Evolutionary conservation across 2,888 invertebrate species (phyloP), one percentile per base, ranked within the genome.

Genomic region (Phrixothrix hirtus): DNA sequence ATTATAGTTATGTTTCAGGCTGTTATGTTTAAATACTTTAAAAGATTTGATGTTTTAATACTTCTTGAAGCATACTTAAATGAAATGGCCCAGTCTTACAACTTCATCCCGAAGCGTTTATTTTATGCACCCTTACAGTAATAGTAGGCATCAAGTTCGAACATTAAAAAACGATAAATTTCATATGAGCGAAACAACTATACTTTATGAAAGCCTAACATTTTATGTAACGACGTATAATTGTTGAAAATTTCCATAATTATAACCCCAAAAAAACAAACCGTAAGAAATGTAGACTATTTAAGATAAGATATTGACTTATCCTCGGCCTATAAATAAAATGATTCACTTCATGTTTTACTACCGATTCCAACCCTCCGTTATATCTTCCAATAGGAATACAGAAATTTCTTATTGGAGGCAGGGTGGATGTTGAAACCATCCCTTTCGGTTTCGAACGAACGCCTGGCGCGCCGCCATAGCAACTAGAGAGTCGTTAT

Each of bases 211-310:
- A 21, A 51, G 57, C 53, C 55, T 57, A 58, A 58, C 60, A 62
- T 64, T 62, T 66, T 64, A 65, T 64, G 61, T 57, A 57, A 61
- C 60, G 57, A 59, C 58, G 63, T 59, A 61, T 71, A 67, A 70
- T 71, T 70, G 71, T 65, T 67, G 65, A 66, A 68, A 72, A 73
- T 74, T 70, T 72, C 68, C 71, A 72, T 74, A 74, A 72, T 72
- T 73, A 70, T 64, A 66, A 63, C 63, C 64, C 63, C 64, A 56
- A 67, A 70, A 73, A 73, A 73, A 71, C 72, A 73, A 72, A 71
- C 65, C 70, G 68, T 71, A 74, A 75, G 62, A 74, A 73, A 74
- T 72, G 72, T 72, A 72, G 70, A 73, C 73, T 70, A 74, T 73
- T 74, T 74, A 71, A 65, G 60, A 67, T 69, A 72, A 73, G 71